Percentiles rank a stretch among this genome's conserved stretches.
phyloP scores from a whole-genome alignment of 2,113 vertebrate species.

The sheep (Ovis aries) region ARS-UI_Ramb_v3.0 NC_056077.1:23089501-23090000 shows the following conservation, averaged over 20 bases:
- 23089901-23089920: neutral
- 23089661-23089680: neutral
- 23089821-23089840: neutral
- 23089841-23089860: neutral
- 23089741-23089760: neutral
- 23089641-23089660: neutral
- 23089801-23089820: neutral
- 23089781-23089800: neutral
- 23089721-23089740: neutral
- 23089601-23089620: neutral
- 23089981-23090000: too few species aligned
- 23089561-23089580: neutral
- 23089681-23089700: neutral
- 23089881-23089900: neutral
- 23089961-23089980: neutral
- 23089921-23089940: neutral
- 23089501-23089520: rapidly evolving
- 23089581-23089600: neutral
- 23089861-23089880: neutral
- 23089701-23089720: neutral
- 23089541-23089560: neutral
- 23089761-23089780: neutral
- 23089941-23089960: neutral
- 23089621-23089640: neutral
- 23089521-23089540: neutral